A percentile compares a stretch with the other conserved stretches of the same genome.
Conservation (phyloP, 2,797 vertebrate genomes). For the Avahi laniger region DNA sequence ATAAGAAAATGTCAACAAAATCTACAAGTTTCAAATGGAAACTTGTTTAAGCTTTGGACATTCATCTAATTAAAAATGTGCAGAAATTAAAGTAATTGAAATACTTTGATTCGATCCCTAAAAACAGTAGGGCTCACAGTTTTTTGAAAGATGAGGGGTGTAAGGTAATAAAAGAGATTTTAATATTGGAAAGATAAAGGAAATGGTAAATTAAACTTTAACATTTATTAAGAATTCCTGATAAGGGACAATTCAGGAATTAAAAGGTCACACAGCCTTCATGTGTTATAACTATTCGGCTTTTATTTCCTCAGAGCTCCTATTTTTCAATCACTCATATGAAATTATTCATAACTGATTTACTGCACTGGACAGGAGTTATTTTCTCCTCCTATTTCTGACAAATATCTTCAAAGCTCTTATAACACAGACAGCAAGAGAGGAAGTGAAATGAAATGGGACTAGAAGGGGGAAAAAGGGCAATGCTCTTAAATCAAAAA, state of each 20-base stretch:
- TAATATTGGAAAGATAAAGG: conserved; percentile 71
- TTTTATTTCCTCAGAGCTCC: conserved; percentile 72
- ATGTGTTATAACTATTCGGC: conserved; percentile 75
- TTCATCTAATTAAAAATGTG: conserved; percentile 34
- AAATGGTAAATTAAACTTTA: conserved; percentile 76
- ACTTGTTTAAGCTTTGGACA: neutral
- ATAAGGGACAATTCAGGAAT: conserved; percentile 67
- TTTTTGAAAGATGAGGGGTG: conserved; percentile 67
- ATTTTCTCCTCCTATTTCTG: conserved; percentile 80
- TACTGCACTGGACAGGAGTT: conserved; percentile 73
- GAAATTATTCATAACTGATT: conserved; percentile 73
- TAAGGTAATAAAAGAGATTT: conserved; percentile 73
- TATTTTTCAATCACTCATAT: conserved; percentile 74
- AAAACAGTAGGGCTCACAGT: conserved; percentile 68
- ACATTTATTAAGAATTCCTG: conserved; percentile 74
- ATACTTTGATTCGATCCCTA: conserved; percentile 66
- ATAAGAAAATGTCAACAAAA: neutral
- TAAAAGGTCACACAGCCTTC: conserved; percentile 78
- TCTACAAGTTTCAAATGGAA: neutral
- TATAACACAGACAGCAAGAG: conserved; percentile 65
- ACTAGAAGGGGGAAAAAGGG: neutral
- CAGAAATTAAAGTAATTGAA: conserved; percentile 61
- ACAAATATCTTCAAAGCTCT: conserved; percentile 78
- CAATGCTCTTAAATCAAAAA: conserved; percentile 57
- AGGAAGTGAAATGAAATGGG: conserved; percentile 76